Evolutionary conservation across 2,113 vertebrate genomes (phyloP), one percentile per base, ranked within the genome.

Genomic region (Forbesichthys agassizii): DNA sequence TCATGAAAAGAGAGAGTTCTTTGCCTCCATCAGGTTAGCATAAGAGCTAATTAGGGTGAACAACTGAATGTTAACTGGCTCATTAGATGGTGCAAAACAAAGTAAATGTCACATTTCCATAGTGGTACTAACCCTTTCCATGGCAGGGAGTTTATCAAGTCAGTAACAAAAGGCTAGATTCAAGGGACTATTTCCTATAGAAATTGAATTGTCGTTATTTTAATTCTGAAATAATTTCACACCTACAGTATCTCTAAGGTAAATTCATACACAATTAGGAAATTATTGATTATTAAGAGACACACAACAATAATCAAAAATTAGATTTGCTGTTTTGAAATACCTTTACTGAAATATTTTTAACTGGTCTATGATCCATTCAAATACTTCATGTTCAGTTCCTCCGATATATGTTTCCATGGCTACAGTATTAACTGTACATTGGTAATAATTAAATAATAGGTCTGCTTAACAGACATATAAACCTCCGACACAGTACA

Each of bases 71-170:
- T 92, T 91, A 92, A 91, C 87, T 78, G 88, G 83, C 88, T 93
- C 89, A 91, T 92, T 92, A 92, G 87, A 89, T 78, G 78, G 84
- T 18, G 13, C 53, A 82, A 84, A 88, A 88, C 88, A 89, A 89
- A 89, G 90, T 81, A 90, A 91, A 91, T 90, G 89, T 79, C 88
- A 88, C 87, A 89, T 91, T 91, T 90, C 85, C 86, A 89, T 89
- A 84, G 72, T 72, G 73, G 68, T 10, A 10, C 59, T 58, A 64
- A 48, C 18, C 36, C 61, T 52, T 51, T 66, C 67, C 42, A 62
- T 55, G 51, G 36, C 4, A 42, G 36, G 36, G 36, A 42, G 36
- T 42, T 42, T 42, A 8, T 6, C 3, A 42, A 42, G 36, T 5
- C 36, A 42, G 36, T 42, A 6, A 42, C 4, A 42, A 57, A 42